phyloP scores from a whole-genome alignment of 2,888 invertebrate species.

The Campoplex capitator region DNA sequence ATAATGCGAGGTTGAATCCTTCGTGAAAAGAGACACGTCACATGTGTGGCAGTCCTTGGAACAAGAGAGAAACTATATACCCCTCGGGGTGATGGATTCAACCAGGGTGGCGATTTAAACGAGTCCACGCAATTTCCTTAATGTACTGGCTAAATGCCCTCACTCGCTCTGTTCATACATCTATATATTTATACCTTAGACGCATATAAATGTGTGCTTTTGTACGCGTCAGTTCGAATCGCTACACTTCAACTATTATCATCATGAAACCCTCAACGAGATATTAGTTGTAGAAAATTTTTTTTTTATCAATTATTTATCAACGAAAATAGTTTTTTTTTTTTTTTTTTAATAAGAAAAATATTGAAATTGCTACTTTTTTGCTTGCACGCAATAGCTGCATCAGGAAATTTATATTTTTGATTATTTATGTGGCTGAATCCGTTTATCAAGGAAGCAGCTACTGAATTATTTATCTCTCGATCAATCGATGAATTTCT shows the following conservation, averaged over 20 bases:
- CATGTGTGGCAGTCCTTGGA: constrained; percentile 12
- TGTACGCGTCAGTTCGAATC: not conserved
- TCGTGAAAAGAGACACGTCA: constrained; percentile 41
- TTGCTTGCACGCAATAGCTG: not conserved
- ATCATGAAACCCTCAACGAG: not conserved
- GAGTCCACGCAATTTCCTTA: constrained; percentile 83
- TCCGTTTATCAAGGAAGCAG: not conserved
- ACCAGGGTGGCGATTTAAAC: constrained; percentile 68
- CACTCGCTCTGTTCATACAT: constrained; percentile 28
- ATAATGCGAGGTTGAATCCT: constrained; percentile 27
- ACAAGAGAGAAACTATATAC: constrained; percentile 1
- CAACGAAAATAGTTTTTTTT: not conserved
- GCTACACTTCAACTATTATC: constrained; percentile 5
- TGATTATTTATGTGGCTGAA: not conserved
- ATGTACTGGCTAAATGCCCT: constrained; percentile 83
- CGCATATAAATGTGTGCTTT: not conserved
- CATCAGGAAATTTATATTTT: not conserved
- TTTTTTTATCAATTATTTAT: not conserved
- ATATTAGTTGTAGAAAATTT: not conserved
- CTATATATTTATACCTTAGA: constrained; percentile 22
- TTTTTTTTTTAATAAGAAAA: not conserved
- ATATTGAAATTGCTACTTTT: not conserved
- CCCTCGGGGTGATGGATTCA: constrained; percentile 50
- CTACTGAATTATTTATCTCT: not conserved
- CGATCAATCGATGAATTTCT: not conserved